phyloP scores from a whole-genome alignment of 2,113 vertebrate species.

The Plecturocebus donacophilus region DNA sequence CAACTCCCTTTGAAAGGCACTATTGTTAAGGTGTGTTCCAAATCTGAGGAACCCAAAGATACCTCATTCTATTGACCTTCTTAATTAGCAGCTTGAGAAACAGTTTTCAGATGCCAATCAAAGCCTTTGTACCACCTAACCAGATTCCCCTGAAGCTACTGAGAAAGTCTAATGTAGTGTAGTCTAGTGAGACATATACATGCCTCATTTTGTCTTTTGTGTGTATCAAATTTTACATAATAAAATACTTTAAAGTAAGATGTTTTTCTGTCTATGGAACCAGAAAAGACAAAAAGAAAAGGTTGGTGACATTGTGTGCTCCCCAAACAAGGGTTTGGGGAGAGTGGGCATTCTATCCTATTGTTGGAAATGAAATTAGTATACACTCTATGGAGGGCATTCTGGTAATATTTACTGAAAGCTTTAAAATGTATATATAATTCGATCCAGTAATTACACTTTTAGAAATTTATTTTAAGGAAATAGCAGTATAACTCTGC shows the following conservation, averaged over 20 bases:
- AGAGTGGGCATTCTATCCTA: neutral
- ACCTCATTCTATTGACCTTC: neutral
- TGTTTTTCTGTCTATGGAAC: neutral
- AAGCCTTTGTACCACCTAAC: neutral
- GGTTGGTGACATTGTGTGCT: neutral
- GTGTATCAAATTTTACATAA: neutral
- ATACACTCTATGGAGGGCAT: neutral
- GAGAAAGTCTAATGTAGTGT: neutral
- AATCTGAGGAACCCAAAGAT: neutral
- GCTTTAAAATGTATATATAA: neutral
- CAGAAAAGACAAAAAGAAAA: neutral
- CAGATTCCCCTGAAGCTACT: neutral
- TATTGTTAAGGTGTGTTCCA: neutral
- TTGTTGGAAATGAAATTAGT: neutral
- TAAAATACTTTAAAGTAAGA: neutral
- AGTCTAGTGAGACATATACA: neutral
- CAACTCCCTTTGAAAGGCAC: neutral
- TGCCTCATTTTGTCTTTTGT: neutral
- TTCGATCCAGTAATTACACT: neutral
- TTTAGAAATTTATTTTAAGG: slow-evolving; percentile 1
- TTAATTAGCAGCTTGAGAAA: neutral
- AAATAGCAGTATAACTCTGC: neutral
- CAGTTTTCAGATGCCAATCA: neutral
- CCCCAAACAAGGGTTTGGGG: neutral
- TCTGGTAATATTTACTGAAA: neutral